Base-by-base conservation (phyloP, 2,113 vertebrate genomes). In the Salvelinus fontinalis region DNA sequence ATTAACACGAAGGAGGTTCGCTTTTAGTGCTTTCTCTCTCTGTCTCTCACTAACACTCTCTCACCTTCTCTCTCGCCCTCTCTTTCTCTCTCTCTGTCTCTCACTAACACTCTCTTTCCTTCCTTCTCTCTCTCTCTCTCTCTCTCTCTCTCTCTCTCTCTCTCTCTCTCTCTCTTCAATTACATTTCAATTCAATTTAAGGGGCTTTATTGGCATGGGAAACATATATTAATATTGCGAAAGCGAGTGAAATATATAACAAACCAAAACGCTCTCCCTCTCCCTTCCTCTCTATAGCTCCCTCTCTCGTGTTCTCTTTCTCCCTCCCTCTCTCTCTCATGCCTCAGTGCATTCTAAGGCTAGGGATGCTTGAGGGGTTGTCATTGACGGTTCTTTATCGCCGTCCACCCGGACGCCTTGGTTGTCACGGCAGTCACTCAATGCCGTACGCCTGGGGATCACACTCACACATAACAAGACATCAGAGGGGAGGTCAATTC, bases 311-410 rank as follows among this genome's bases (percentile, higher is more conserved):
- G 24, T n/a, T 65, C 69, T 75, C 66, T 18, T 18, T n/a, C 68
- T 71, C 27, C 62, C 57, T 48, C 60, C 20, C 72, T 84, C 74
- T 83, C 80, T 79, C 78, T 80, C 78, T 84, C 82, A 78, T 22
- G 85, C 88, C 85, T 79, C 67, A 8, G 49, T 73, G 84, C 88
- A 1, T 81, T 86, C 77, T 18, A 73, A 86, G 86, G 80, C 85
- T 75, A 67, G 73, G 77, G 79, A 76, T 84, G 81, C 85, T 75
- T 66, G 87, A 84, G 79, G 83, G 78, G 85, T 86, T 87, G 86
- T 81, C 81, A 81, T 86, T 84, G 78, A 77, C 75, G 77, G 82
- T 86, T 81, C 79, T 76, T 81, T 77, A 87, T 83, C 83, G 78
- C 84, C 84, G 82, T 88, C 83, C 84, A 83, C 86, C 82, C 79